Percentiles rank a stretch among this genome's conserved stretches.
Evolutionary conservation across 2,888 invertebrate genomes (phyloP).

Genomic region (Therioaphis trifolii): DNA sequence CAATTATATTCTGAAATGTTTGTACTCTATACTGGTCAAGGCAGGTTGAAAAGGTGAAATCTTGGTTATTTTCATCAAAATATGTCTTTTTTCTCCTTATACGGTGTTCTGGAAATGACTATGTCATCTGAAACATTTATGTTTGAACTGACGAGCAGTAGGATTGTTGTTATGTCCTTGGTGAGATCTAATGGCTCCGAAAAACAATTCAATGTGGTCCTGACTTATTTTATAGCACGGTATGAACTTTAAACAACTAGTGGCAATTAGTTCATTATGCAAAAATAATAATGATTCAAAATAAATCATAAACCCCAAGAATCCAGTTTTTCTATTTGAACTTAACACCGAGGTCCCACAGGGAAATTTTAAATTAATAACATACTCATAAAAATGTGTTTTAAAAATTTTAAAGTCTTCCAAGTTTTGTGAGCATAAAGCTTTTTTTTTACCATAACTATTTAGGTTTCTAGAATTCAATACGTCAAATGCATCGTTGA

Average conservation of each 20-base stretch:
- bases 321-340: conserved; percentile 7
- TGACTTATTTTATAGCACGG: conserved; percentile 39
- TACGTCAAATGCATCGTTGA: conserved; percentile 27
- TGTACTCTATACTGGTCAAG: no score
- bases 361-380: neutral
- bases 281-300: neutral
- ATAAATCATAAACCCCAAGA: conserved; percentile 23
- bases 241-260: conserved; percentile 5
- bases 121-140: no score
- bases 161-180: conserved; percentile 38
- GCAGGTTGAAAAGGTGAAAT: no score
- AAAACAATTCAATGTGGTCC: conserved; percentile 46
- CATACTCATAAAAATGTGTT: neutral
- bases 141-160: conserved; percentile 41
- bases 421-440: neutral
- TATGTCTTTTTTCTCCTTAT: no score
- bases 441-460: conserved; percentile 3
- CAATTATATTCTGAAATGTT: no score
- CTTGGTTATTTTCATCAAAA: no score
- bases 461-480: neutral
- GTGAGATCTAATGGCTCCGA: conserved; percentile 22
- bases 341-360: neutral
- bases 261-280: neutral
- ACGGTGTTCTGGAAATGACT: no score
- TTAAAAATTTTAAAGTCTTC: neutral